Percentiles rank a stretch among this genome's conserved stretches.
Evolutionary conservation across 2,113 vertebrate genomes (phyloP).

Genomic region (Hemiprocne comata): DNA sequence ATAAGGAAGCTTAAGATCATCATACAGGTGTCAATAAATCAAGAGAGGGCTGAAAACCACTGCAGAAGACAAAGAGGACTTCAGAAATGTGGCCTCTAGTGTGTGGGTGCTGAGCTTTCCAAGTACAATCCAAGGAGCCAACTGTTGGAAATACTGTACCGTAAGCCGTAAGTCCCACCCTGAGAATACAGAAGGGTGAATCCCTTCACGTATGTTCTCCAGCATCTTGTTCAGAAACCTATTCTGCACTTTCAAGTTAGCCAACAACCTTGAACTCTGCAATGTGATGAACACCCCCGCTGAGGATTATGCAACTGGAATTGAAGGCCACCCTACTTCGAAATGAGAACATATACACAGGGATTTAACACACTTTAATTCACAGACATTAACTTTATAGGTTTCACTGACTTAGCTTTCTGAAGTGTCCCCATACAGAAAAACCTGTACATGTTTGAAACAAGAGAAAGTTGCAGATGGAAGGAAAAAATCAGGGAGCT

Average conservation of each 20-base stretch:
- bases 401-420: neutral
- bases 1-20: neutral
- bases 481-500: neutral
- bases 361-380: conserved; percentile 50
- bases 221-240: neutral
- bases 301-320: neutral
- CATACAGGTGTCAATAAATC: neutral
- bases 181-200: neutral
- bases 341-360: conserved; percentile 40
- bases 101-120: neutral
- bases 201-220: neutral
- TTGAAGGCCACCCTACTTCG: neutral
- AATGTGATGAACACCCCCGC: neutral
- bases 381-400: neutral
- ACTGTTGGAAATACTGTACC: neutral
- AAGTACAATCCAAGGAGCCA: neutral
- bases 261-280: neutral
- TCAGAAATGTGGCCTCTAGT: neutral
- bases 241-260: neutral
- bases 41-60: neutral
- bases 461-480: neutral
- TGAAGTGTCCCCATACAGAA: neutral
- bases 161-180: neutral
- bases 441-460: neutral
- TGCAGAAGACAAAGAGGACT: neutral